A percentile compares a stretch with the other conserved stretches of the same genome.
These are phyloP conservation scores for Drosophila sordidula DNA, from an alignment of 2,888 invertebrate species.

Conservation along the genomic window DNA sequence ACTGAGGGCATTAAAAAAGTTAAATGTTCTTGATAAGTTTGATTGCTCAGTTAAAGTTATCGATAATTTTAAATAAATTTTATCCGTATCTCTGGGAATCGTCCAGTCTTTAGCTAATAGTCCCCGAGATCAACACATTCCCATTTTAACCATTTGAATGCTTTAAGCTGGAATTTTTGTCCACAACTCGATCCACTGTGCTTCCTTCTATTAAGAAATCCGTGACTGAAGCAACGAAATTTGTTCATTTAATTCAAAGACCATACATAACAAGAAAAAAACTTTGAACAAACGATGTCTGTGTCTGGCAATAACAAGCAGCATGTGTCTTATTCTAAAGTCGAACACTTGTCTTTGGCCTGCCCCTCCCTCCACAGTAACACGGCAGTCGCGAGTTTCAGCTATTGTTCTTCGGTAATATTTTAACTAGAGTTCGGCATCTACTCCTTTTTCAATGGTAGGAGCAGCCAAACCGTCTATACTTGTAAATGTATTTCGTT, in stretches of 20 bases:
- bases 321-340: constrained; percentile 17
- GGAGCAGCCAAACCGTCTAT: neutral
- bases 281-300: constrained; percentile 20
- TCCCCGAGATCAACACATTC: too few species aligned
- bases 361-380: neutral
- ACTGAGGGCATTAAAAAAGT: too few species aligned
- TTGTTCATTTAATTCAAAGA: constrained; percentile 33
- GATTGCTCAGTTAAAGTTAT: too few species aligned
- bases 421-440: constrained; percentile 7
- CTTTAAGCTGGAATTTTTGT: neutral
- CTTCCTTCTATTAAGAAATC: constrained; percentile 25
- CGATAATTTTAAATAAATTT: too few species aligned
- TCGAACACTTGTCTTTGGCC: constrained; percentile 31
- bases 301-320: constrained; percentile 13
- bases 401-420: constrained; percentile 63
- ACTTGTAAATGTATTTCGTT: constrained; percentile 12
- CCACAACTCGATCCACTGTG: neutral
- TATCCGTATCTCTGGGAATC: too few species aligned
- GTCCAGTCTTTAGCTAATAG: too few species aligned
- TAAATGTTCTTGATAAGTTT: too few species aligned
- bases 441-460: neutral
- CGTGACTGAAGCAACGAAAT: constrained; percentile 51
- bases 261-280: constrained; percentile 13
- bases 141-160: too few species aligned
- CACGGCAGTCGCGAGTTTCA: constrained; percentile 4